These are phyloP conservation scores for Hesperophylax magnus DNA, from an alignment of 1,140 invertebrate genomes.

Conservation along the genomic window DNA sequence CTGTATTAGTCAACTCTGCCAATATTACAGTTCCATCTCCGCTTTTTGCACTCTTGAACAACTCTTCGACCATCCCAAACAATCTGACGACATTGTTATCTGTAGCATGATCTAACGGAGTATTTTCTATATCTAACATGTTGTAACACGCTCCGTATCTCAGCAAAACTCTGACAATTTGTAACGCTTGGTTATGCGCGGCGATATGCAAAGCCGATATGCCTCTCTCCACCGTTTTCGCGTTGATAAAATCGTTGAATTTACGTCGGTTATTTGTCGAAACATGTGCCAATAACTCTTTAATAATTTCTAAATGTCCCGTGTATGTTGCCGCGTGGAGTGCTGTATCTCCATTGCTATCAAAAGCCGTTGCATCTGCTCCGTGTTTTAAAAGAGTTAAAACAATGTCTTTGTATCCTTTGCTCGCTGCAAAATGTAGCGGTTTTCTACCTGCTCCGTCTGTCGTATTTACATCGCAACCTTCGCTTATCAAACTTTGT, in stretches of 20 bases:
- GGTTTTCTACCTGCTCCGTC: background rate
- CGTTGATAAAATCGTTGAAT: conserved; percentile 13
- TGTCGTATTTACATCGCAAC: conserved; percentile 6
- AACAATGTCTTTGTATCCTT: background rate
- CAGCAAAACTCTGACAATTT: background rate
- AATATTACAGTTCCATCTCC: background rate
- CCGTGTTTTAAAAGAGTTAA: background rate
- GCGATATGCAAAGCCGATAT: background rate
- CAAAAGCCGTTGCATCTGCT: background rate
- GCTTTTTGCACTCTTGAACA: background rate
- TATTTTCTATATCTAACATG: background rate
- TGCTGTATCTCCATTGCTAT: background rate
- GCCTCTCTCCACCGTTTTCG: background rate
- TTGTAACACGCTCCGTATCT: conserved; percentile 11
- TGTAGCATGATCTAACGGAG: background rate
- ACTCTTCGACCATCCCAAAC: background rate
- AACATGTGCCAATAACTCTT: background rate
- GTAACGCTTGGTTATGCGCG: background rate
- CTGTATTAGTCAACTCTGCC: background rate
- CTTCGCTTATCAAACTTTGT: background rate
- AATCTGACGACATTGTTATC: background rate
- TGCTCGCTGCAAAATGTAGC: background rate
- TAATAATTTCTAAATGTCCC: background rate
- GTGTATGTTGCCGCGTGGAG: background rate
- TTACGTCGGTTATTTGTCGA: background rate